Evolutionary conservation across 2,113 vertebrate species (phyloP), one percentile per base, ranked within the genome.

Genomic region (Bubalus kerabau): DNA sequence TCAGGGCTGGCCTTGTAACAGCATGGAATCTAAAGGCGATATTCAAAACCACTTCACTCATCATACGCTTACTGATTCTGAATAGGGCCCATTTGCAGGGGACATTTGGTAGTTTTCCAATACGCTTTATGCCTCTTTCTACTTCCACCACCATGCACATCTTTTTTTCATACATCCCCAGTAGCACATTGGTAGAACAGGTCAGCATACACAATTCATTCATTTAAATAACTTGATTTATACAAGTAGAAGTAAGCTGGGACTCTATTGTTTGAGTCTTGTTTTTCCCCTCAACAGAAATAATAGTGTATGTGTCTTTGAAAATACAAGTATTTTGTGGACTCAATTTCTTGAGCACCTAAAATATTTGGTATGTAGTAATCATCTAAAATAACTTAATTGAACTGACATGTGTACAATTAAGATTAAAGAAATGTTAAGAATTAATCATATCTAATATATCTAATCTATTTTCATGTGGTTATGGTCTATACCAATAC

Each of bases 11-110:
- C 99, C 99, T 99, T 98, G 98, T 98, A 99, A 99, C 99, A 99
- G 99, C 99, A 99, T 99, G 99, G 99, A 99, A 99, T 99, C 99
- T 99, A 99, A 99, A 99, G 99, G 99, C 99, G 99, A 99, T 99
- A 99, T 99, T 99, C 99, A 99, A 99, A 99, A 99, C 98, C 99
- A 99, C 99, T 99, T 99, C 99, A 98, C 99, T 99, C 99, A 99
- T 99, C 99, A 99, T 97, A 99, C 99, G 99, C 99, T 99, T 99
- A 98, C 99, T 99, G 99, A 99, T 99, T 99, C 99, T 99, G 99
- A 99, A 99, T 99, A 99, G 99, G 98, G 98, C 98, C 99, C 99
- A 99, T 99, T 99, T 99, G 99, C 99, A 99, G 99, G 99, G 99
- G 99, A 99, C 99, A 99, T 99, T 99, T 99, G 99, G 99, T 98